Percentiles rank a stretch among this genome's conserved stretches.
These are phyloP conservation scores for Dione vanillae DNA, from an alignment of 2,888 invertebrate genomes.

Conservation along the genomic window DNA sequence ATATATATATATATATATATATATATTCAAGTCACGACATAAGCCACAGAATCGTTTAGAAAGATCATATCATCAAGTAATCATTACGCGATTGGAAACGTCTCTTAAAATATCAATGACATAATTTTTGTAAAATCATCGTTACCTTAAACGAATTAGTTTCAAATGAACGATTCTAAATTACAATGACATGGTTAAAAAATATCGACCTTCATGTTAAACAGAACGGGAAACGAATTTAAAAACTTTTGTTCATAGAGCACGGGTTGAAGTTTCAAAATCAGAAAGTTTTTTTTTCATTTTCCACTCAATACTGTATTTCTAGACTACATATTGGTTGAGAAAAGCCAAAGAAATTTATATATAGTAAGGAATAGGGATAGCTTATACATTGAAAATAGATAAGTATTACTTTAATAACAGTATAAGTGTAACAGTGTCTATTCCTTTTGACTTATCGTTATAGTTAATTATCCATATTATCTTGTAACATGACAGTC, in stretches of 20 bases:
- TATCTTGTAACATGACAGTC: slow-evolving; percentile 8
- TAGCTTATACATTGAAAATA: too few species aligned
- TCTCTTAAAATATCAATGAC: slow-evolving; percentile 21
- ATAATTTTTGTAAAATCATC: slow-evolving; percentile 36
- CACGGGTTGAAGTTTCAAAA: neutral
- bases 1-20: too few species aligned
- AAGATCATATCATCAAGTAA: slow-evolving; percentile 1
- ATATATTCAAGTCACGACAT: too few species aligned
- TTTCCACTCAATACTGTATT: too few species aligned
- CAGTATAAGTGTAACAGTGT: neutral
- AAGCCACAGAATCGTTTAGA: neutral
- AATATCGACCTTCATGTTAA: neutral
- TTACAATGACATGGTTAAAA: slow-evolving; percentile 19
- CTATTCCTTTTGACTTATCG: slow-evolving; percentile 16
- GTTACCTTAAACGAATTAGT: slow-evolving; percentile 33
- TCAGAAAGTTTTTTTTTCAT: too few species aligned
- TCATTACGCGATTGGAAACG: slow-evolving; percentile 5
- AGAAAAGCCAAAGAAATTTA: too few species aligned
- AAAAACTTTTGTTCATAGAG: neutral
- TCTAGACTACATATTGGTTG: too few species aligned
- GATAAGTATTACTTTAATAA: neutral
- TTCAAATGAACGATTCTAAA: slow-evolving; percentile 22
- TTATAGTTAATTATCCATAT: slow-evolving; percentile 16
- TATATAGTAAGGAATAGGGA: too few species aligned
- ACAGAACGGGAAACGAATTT: neutral